Base-by-base conservation (phyloP, 2,888 invertebrate species). In the Busseola fusca region DNA sequence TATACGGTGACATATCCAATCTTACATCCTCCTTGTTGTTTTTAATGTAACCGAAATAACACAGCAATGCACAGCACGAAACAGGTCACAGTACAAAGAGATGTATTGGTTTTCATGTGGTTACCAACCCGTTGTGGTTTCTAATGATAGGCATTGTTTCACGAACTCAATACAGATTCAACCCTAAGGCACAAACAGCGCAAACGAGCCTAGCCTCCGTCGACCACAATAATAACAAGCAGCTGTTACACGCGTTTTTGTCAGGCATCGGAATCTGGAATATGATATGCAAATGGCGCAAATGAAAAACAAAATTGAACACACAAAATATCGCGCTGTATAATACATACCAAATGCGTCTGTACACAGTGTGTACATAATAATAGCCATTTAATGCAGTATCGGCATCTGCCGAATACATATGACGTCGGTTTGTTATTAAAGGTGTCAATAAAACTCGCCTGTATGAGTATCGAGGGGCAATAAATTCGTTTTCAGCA, bases 401-500 rank as follows among this genome's bases (percentile, higher is more conserved):
- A 71, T 72, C 72, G 73, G 66, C 78, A 74, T 76, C 76, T 75
- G 69, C 64, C 65, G 65, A 69, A 63, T 72, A 76, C 73, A 72
- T 70, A 65, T 74, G 59, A 63, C 34, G 77, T 68, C 76, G 75
- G 73, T 73, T 76, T 78, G 83, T 84, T 87, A 86, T 82, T 90
- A 91, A 91, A 92, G 92, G 91, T 94, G 92, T 92, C 93, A 92
- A 91, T 91, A 92, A 92, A 93, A 90, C 87, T 88, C 89, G 88
- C 88, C 89, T 88, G 88, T 87, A 87, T 88, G 90, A 88, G 92
- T 91, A 92, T 92, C 91, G 91, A 89, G 89, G 85, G 89, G 93
- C 92, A 94, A 95, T 95, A 95, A 95, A 95, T 95, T 95, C 93
- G 91, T 92, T 94, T 93, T 91, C 92, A 93, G 91, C 92, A 90